These are phyloP conservation scores for Drosophila fuyamai DNA, from an alignment of 1,140 invertebrate species.

Conservation along the genomic window DNA sequence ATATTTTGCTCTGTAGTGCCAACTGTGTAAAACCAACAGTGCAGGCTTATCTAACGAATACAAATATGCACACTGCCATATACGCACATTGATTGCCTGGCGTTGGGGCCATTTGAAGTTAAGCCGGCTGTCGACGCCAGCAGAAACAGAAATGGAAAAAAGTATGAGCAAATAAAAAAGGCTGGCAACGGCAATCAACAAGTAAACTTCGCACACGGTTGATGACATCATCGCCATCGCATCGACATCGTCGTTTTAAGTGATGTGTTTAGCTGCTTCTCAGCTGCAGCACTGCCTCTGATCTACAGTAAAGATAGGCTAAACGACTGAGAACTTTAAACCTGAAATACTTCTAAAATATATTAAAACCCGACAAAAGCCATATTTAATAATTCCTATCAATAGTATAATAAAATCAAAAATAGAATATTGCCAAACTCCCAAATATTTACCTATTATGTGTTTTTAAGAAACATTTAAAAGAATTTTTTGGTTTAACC, in stretches of 20 bases:
- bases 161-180: conserved; percentile 15
- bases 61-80: conserved; percentile 29
- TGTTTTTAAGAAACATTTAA: too few relatives aligned
- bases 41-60: conserved; percentile 51
- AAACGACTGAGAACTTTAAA: neutral
- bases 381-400: too few relatives aligned
- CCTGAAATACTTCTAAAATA: too few relatives aligned
- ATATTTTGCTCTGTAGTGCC: neutral
- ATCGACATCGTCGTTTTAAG: conserved; percentile 26
- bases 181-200: conserved; percentile 59
- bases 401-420: too few relatives aligned
- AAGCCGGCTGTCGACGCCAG: conserved; percentile 58
- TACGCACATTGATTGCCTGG: conserved; percentile 40
- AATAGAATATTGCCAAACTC: too few relatives aligned
- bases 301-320: conserved; percentile 12
- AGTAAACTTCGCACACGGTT: conserved; percentile 54
- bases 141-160: conserved; percentile 23
- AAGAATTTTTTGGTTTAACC: too few relatives aligned
- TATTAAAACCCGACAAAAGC: too few relatives aligned
- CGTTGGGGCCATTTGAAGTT: conserved; percentile 38
- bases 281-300: conserved; percentile 13
- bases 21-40: conserved; percentile 20
- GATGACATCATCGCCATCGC: conserved; percentile 65
- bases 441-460: too few relatives aligned
- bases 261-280: conserved; percentile 14